Evolutionary conservation across 2,797 vertebrate species (phyloP), one percentile per base, ranked within the genome.

Genomic region (Sus cebifrons): DNA sequence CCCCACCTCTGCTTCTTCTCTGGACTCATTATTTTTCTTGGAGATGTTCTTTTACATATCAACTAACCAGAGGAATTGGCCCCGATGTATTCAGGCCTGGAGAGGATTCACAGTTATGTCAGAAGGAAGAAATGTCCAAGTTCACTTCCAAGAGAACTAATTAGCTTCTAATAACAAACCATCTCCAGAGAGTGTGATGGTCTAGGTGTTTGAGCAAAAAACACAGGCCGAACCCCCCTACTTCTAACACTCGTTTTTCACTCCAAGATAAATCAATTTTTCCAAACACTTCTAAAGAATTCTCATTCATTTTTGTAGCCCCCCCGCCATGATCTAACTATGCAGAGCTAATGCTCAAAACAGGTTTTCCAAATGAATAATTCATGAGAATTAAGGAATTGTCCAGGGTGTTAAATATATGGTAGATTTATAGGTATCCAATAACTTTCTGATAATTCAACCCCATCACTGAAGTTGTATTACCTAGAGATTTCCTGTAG

Each of bases 11-110:
- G 32, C 14, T 15, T n/a, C 21, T 86, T 84, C 78, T 87, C 75
- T 88, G 86, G 73, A 81, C 62, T 97, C 60, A 90, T 89, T 97
- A 82, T 98, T 98, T 98, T 96, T 93, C 97, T 98, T 98, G 97
- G 97, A 98, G 94, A 96, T 89, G 8, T 13, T 92, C 17, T 68
- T 77, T 86, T 49, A 86, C 78, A 71, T 58, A 91, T 73, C 85
- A 97, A 97, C 81, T 70, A 15, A 14, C 40, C 64, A 23, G 56
- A 97, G 65, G 95, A 98, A 94, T 78, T 23, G 0, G 87, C 68
- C 44, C 56, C 54, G 79, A 89, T 97, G 62, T 87, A 71, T 93
- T 65, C 75, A 77, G 95, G 81, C 10, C 52, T 95, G 85, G 96
- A 98, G 95, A 97, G 71, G 96, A 68, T 12, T 96, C 0, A 2